These are phyloP conservation scores for Sialia sialis DNA, from an alignment of 2,113 vertebrate species.

Conservation along the genomic window DNA sequence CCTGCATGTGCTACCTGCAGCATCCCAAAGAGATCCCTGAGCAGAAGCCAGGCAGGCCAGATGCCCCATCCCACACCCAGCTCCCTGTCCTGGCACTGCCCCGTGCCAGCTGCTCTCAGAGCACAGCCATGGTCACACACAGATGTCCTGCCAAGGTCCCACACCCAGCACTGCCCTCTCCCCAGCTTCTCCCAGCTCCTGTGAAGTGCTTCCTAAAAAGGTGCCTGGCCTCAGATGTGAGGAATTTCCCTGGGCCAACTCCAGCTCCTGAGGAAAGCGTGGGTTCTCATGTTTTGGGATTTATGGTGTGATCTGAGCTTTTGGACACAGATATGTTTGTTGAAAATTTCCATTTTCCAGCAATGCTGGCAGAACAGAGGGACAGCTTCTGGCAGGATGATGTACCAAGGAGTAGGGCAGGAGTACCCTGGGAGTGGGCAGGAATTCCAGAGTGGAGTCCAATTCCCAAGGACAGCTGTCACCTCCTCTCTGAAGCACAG, in stretches of 20 bases:
- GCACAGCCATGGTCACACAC: not conserved
- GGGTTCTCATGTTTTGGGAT: not conserved
- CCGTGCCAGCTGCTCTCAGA: not conserved
- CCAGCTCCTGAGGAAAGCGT: not conserved
- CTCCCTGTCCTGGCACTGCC: not conserved
- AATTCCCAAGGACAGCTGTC: not conserved
- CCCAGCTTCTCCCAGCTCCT: not conserved
- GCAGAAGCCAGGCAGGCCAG: not conserved
- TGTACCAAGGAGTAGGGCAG: not conserved
- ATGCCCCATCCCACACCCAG: not conserved
- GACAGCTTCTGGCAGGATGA: not conserved
- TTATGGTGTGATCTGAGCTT: not conserved
- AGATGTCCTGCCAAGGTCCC: accelerated
- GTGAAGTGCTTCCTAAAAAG: not conserved
- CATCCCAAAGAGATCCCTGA: accelerated
- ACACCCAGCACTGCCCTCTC: not conserved
- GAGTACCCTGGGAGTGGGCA: accelerated
- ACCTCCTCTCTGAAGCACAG: not conserved
- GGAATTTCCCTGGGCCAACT: not conserved
- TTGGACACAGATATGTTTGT: not conserved
- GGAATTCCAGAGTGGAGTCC: not conserved
- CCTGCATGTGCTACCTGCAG: not conserved
- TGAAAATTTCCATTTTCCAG: not conserved
- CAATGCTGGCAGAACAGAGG: not conserved
- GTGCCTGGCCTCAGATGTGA: not conserved